Evolutionary conservation across 2,888 invertebrate genomes (phyloP), one percentile per base, ranked within the genome.

Genomic region (Drosophila lutescens): DNA sequence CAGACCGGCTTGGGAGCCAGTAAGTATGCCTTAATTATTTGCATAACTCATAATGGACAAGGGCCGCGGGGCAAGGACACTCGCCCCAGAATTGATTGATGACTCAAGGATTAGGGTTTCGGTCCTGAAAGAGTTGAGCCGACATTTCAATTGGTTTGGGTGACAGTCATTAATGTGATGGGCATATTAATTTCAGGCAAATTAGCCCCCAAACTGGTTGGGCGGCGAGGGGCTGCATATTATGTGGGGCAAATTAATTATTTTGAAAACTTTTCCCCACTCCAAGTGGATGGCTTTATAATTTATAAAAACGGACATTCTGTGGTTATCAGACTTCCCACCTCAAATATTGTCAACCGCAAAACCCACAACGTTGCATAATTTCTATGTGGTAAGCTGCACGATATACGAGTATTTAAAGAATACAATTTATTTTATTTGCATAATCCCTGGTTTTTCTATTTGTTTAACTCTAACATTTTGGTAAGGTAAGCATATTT

Each of bases 1-100:
- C 69, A 66, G 73, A 56, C 47, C 60, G 30, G 66, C 30, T 46
- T 59, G 57, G 44, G 59, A 47, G 50, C 70, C 30, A n/a, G 32
- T 53, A 68, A 74, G 63, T 65, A 68, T 38, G 65, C 74, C 85
- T 71, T 79, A 85, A 85, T 87, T 87, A 87, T 83, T 83, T 85
- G 86, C 88, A 83, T 83, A 83, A 82, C 72, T 74, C 70, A 79
- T 77, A 62, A 78, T 59, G 69, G 68, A 53, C 46, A 20, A 46
- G 12, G 40, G 70, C 58, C 58, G 46, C 51, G 51, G 67, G 67
- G 34, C 65, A 65, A 65, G 53, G 38, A 68, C 69, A 34, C 36
- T 51, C 49, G 36, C 30, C 67, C 36, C 56, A 15, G 34, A 49
- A 70, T 70, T 68, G 70, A 68, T 68, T 68, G 67, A 68, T 68